These are phyloP conservation scores for Dolichopus griseipennis DNA, from an alignment of 2,888 invertebrate genomes.

Conservation along the genomic window DNA sequence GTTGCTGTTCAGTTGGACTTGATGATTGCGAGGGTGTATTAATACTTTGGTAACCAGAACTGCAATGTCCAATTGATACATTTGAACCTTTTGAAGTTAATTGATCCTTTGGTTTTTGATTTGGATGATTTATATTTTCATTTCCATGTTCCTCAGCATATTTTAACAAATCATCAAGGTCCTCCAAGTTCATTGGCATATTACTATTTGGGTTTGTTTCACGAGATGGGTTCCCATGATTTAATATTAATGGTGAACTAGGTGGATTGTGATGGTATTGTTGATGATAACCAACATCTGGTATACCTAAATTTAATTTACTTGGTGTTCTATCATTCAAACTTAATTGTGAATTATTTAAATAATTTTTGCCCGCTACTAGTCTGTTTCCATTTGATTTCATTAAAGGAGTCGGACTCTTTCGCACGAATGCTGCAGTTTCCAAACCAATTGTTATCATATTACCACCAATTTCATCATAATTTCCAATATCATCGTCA, in stretches of 20 bases:
- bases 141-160: constrained; percentile 62
- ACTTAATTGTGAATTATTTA: constrained; percentile 44
- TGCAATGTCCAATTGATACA: constrained; percentile 73
- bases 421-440: constrained; percentile 48
- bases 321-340: constrained; percentile 38
- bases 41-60: constrained; percentile 82
- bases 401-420: constrained; percentile 43
- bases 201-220: constrained; percentile 41
- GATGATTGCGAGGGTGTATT: constrained; percentile 80
- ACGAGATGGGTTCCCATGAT: background rate
- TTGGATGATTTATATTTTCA: constrained; percentile 21
- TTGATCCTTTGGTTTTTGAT: constrained; percentile 33
- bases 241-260: constrained; percentile 33
- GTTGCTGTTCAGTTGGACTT: constrained; percentile 62
- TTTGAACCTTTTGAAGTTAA: constrained; percentile 61
- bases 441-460: constrained; percentile 56
- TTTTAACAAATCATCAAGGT: constrained; percentile 60
- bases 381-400: constrained; percentile 33
- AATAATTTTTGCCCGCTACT: constrained; percentile 10
- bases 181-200: constrained; percentile 57
- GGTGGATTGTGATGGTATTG: constrained; percentile 6
- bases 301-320: constrained; percentile 33
- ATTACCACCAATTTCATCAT: constrained; percentile 49
- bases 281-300: constrained; percentile 20
- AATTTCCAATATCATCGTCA: constrained; percentile 32